Percentiles rank a stretch among this genome's conserved stretches.
phyloP scores from a whole-genome alignment of 2,888 invertebrate species.

The Troides oblongomaculatus region DNA sequence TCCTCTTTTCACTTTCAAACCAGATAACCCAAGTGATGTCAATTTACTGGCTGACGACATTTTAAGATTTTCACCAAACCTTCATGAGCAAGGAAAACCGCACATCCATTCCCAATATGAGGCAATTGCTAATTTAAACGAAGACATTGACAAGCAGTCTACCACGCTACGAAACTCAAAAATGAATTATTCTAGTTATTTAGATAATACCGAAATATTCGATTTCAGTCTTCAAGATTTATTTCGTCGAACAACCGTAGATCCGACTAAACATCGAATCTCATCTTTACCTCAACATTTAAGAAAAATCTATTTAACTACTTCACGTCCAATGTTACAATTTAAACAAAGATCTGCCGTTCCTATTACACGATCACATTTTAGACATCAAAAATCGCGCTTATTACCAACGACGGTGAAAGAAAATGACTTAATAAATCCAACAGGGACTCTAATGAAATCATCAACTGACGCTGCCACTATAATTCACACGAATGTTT shows the following conservation, averaged over 20 bases:
- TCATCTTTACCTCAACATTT: constrained; percentile 34
- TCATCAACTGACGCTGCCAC: constrained; percentile 70
- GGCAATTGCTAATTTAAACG: constrained; percentile 12
- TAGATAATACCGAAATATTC: constrained; percentile 35
- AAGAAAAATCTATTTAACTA: constrained; percentile 63
- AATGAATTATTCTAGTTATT: not conserved
- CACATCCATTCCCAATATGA: not conserved
- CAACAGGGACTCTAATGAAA: constrained; percentile 31
- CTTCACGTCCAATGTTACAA: constrained; percentile 56
- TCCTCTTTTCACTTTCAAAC: constrained; percentile 85
- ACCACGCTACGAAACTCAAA: not conserved
- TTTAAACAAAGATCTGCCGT: constrained; percentile 60
- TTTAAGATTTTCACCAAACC: constrained; percentile 56
- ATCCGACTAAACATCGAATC: constrained; percentile 52
- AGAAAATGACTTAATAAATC: constrained; percentile 30
- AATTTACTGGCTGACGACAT: constrained; percentile 83
- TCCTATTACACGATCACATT: constrained; percentile 44
- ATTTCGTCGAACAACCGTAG: constrained; percentile 81
- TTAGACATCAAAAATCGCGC: constrained; percentile 46
- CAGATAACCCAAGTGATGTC: constrained; percentile 86
- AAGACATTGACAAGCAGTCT: not conserved
- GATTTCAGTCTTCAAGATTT: constrained; percentile 65
- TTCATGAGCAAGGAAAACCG: constrained; percentile 37
- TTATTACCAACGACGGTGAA: constrained; percentile 33
- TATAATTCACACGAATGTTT: constrained; percentile 83